Evolutionary conservation across 2,888 invertebrate species (phyloP), one percentile per base, ranked within the genome.

Genomic region (Steinernema hermaphroditum): DNA sequence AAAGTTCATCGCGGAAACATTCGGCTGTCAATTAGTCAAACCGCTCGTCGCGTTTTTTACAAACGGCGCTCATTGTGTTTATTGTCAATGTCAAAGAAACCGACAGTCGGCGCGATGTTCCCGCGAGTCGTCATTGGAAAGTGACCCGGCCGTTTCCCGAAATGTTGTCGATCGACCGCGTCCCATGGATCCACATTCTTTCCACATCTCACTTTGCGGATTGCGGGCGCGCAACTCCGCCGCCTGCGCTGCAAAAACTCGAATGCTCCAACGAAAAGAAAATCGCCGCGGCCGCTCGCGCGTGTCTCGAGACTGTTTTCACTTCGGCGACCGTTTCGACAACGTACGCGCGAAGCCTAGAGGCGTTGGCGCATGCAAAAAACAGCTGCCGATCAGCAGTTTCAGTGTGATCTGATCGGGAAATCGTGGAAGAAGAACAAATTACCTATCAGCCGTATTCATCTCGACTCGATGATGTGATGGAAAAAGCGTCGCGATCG

Each of bases 201-300:
- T 62, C 34, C 32, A 32, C 19, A 4, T 46, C 12, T 19, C 62
- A 29, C 29, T 29, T 62, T 16, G 62, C 32, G 29, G 62, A 62
- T 62, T 62, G 62, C 62, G 62, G 32, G 6, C 32, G 62, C 27
- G 16, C 32, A 29, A 6, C 22, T 14, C 32, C 62, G 29, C 46
- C 62, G 62, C 62, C 12, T 29, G 27, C 1, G 29, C 62, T 32
- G 62, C 62, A 62, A 62, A 62, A 62, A 62, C 62, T 62, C 32
- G 62, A 62, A 62, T 62, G 62, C 62, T 62, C 62, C 19, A 54
- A 62, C 62, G 62, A 62, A 62, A 62, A 29, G 62, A 62, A 62
- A 62, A 62, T 62, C 62, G 32, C 16, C 62, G 62, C 24, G 12
- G 12, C 22, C 62, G 62, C 16, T 62, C 62, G 32, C 54, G 24